Conservation (phyloP, 2,797 vertebrate genomes). For the Nyctibius grandis region DNA sequence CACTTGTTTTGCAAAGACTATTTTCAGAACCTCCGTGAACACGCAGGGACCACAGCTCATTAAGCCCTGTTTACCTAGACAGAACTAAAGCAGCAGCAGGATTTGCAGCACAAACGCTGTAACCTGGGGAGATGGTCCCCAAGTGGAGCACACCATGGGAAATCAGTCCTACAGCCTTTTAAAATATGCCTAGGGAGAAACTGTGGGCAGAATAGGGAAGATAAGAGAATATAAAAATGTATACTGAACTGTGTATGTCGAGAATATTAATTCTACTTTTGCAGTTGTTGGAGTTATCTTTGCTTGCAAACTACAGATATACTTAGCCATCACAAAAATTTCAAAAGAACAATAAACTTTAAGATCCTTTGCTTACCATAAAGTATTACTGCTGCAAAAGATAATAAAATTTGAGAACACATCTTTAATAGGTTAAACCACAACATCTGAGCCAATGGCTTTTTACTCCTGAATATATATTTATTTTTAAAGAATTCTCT, state of each 20-base stretch:
- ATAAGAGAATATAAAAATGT: not conserved
- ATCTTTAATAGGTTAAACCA: not conserved
- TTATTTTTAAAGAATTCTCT: not conserved
- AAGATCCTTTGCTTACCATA: not conserved
- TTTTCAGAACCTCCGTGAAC: not conserved
- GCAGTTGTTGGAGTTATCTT: not conserved
- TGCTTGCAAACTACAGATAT: not conserved
- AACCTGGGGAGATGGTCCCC: not conserved
- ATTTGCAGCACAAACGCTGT: not conserved
- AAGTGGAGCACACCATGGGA: not conserved
- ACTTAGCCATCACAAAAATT: not conserved
- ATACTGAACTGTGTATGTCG: fast-evolving
- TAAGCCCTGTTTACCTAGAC: not conserved
- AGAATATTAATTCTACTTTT: not conserved
- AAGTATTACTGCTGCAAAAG: not conserved
- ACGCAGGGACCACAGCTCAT: not conserved
- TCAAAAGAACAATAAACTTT: not conserved
- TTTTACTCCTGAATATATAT: not conserved
- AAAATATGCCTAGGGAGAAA: not conserved
- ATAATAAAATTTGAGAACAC: not conserved
- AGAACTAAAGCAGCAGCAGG: not conserved
- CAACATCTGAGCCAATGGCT: not conserved
- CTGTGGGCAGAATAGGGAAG: not conserved
- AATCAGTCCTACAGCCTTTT: not conserved
- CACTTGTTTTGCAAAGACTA: not conserved